Evolutionary conservation across 2,888 invertebrate genomes (phyloP).

Genomic region (Callyntrura guangdongensis): DNA sequence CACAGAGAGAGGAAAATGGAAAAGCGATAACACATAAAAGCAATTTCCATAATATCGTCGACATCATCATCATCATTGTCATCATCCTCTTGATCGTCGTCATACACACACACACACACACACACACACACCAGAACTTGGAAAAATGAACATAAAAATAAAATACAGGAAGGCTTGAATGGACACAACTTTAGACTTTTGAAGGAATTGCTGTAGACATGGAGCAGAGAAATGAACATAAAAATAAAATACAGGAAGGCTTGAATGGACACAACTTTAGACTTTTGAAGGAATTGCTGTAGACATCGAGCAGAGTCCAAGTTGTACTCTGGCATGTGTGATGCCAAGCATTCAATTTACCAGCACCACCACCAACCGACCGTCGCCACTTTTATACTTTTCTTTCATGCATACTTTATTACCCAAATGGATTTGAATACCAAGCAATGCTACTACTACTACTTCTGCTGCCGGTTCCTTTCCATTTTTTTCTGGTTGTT

Average conservation of each 20-base stretch:
- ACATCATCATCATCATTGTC: not conserved
- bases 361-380: not conserved
- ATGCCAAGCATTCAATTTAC: not conserved
- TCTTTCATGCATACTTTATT: slow-evolving; percentile 61
- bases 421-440: slow-evolving; percentile 41
- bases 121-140: slow-evolving; percentile 5
- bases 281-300: no score
- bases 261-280: slow-evolving; percentile 3
- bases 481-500: not conserved
- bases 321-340: no score
- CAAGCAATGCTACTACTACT: not conserved
- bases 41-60: slow-evolving; percentile 14
- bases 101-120: not conserved
- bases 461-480: slow-evolving; percentile 10
- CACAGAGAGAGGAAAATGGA: not conserved
- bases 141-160: not conserved
- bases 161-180: not conserved
- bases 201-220: no score
- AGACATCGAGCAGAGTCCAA: no score
- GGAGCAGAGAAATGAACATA: not conserved
- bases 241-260: no score
- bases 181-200: not conserved
- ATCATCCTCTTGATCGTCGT: not conserved
- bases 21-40: slow-evolving; percentile 11
- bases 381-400: slow-evolving; percentile 9